Base-by-base conservation (phyloP, 2,888 invertebrate genomes). In the Dyspetes luteomarginatus region DNA sequence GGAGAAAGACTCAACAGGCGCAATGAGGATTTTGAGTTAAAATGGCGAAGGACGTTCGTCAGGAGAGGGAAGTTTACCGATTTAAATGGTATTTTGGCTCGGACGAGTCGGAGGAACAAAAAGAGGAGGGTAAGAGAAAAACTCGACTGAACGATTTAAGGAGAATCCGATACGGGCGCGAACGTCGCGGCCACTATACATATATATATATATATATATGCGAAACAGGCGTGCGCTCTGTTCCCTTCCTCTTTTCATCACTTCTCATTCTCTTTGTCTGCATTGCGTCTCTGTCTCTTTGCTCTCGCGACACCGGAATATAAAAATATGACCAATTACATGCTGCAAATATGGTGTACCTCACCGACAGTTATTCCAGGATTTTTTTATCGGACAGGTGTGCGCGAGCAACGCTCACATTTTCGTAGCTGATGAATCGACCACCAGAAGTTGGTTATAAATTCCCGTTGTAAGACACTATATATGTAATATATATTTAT, bases 251-350 rank as follows among this genome's bases (percentile, higher is more conserved):
- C 67, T 72, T 82, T 72, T 78, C 58, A 75, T 69, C 28, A 60
- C 45, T 30, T 43, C 50, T 19, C 56, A 56, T 45, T 30, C 30
- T 4, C 26, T 15, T 36, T 52, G 62, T 26, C 45, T 55, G 36
- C 26, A 28, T 15, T 56, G n/a, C 64, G 72, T 67, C 41, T 17
- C 64, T 69, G 43, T 67, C 56, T 41, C 67, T 50, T 72, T 81
- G 78, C 71, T 65, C 17, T 24, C 75, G 78, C 83, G 83, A 80
- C 82, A 71, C 72, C 77, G 82, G 85, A 85, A 85, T 85, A 82
- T 85, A 83, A 88, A 90, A 89, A 86, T 90, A 89, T 89, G 85
- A 88, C 90, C 90, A 90, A 90, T 91, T 91, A 91, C 86, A 83
- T 60, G 83, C 78, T 88, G 88, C 91, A 90, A 91, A 91, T 90